Conservation (phyloP, 2,113 vertebrate species). For the Syrrhaptes paradoxus region DNA sequence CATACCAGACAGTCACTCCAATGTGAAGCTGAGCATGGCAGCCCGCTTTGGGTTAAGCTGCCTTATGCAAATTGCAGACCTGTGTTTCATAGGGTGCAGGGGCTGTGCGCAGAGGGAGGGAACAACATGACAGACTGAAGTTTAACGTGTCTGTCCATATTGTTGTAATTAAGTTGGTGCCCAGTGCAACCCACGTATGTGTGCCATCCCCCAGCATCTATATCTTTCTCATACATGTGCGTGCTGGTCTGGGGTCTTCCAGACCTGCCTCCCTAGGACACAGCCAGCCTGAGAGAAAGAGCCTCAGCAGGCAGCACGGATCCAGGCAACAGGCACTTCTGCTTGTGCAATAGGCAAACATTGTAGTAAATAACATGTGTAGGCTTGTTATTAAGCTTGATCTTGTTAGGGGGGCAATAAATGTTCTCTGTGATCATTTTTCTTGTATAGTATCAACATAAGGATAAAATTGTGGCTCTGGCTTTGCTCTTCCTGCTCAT, state of each 20-base stretch:
- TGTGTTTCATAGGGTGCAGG: neutral
- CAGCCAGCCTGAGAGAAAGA: neutral
- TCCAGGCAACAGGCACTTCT: conserved; percentile 10
- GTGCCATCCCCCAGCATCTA: neutral
- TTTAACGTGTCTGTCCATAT: rapidly evolving
- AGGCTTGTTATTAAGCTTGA: conserved; percentile 45
- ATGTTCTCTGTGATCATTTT: conserved; percentile 61
- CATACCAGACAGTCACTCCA: neutral
- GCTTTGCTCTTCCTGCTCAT: conserved; percentile 51
- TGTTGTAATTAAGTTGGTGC: neutral
- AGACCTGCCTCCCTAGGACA: neutral
- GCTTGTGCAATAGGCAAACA: conserved; percentile 35
- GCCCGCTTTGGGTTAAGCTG: neutral
- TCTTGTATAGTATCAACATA: conserved; percentile 60
- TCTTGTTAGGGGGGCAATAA: conserved; percentile 42
- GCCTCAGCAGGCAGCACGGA: neutral
- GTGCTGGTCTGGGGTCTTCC: neutral
- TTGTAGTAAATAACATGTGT: conserved; percentile 54
- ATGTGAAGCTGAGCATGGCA: neutral
- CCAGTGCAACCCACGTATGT: neutral
- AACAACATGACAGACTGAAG: neutral
- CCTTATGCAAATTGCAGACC: neutral
- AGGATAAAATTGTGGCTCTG: conserved; percentile 57
- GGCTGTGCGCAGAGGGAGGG: neutral
- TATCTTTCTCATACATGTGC: neutral